phyloP scores from a whole-genome alignment of 2,888 invertebrate species.

The Cryptus viduatorius region DNA sequence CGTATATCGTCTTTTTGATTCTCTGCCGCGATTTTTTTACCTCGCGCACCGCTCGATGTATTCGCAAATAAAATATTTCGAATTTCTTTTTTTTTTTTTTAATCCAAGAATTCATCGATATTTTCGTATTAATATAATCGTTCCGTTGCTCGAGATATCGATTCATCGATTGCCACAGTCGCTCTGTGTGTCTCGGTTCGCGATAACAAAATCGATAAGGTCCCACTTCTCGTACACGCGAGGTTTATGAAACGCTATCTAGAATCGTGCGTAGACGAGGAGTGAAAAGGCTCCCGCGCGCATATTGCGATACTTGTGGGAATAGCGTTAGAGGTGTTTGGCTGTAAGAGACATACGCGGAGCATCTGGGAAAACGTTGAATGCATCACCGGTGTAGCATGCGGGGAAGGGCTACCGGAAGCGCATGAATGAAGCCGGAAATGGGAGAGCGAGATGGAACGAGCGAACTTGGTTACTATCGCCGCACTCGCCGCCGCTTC shows the following conservation, averaged over 20 bases:
- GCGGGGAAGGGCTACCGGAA: conserved; percentile 73
- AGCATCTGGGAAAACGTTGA: conserved; percentile 67
- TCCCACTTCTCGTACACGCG: background rate
- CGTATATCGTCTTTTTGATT: background rate
- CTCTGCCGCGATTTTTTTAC: too few species aligned
- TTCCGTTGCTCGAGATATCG: conserved; percentile 22
- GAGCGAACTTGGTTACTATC: background rate
- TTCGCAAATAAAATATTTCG: background rate
- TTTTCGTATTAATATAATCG: conserved; percentile 24
- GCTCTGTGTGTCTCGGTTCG: background rate
- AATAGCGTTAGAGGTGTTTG: background rate
- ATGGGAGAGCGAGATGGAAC: conserved; percentile 53
- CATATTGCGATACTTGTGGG: background rate
- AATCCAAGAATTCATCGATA: conserved; percentile 1
- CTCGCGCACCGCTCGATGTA: too few species aligned
- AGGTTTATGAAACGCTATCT: conserved; percentile 1
- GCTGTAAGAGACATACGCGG: background rate
- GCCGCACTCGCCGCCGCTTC: background rate
- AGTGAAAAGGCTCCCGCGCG: too few species aligned
- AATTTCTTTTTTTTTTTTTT: background rate
- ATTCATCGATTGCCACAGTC: conserved; percentile 1
- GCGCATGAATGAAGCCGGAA: conserved; percentile 79
- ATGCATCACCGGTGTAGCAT: conserved; percentile 50
- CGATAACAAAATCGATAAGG: conserved; percentile 25
- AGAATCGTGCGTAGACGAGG: background rate